Percentiles rank a stretch among this genome's conserved stretches.
Conservation (phyloP, 1,140 invertebrate species). For the Trichogramma pretiosum region DNA sequence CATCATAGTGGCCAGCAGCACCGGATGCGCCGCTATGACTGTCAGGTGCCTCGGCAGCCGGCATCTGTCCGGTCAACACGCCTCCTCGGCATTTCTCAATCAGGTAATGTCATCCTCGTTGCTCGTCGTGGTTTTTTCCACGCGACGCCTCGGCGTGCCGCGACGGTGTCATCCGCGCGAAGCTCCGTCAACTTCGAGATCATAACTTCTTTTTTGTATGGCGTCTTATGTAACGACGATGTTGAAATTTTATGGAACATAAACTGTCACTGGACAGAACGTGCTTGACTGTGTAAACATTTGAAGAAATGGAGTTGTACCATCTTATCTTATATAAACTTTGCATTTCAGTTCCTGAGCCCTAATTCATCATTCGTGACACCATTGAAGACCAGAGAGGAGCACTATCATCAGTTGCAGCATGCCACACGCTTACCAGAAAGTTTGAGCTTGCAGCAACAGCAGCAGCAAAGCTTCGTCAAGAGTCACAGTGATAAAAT, state of each 20-base stretch:
- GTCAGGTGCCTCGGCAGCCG: slow-evolving; percentile 9
- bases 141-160: background rate
- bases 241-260: no score
- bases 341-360: slow-evolving; percentile 23
- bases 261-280: no score
- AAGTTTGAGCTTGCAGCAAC: background rate
- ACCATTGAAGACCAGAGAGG: background rate
- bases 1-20: slow-evolving; percentile 13
- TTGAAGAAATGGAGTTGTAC: no score
- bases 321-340: no score
- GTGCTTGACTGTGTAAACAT: no score
- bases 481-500: background rate
- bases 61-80: slow-evolving; percentile 24
- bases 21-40: background rate
- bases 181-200: no score
- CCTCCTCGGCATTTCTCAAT: slow-evolving; percentile 21
- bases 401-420: background rate
- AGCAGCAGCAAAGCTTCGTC: background rate
- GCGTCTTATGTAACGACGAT: no score
- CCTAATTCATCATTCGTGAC: background rate
- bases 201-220: no score
- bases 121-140: background rate
- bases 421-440: background rate
- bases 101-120: slow-evolving; percentile 25
- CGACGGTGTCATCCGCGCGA: no score